Evolutionary conservation across 2,888 invertebrate genomes (phyloP), one percentile per base, ranked within the genome.

Genomic region (Vanessa cardui): DNA sequence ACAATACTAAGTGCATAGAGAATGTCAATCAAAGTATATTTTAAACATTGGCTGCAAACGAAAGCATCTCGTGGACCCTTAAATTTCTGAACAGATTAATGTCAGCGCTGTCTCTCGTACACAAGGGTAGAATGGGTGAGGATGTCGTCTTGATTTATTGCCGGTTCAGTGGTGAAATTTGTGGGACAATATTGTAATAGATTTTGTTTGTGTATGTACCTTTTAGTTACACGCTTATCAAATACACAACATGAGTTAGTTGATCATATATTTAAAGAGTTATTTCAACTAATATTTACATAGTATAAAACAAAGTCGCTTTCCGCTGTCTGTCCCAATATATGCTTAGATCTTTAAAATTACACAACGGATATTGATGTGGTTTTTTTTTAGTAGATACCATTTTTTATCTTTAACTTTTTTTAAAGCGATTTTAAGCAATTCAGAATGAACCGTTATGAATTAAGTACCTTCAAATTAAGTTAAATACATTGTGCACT

Each of bases 1-100:
- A 18, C 9, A 49, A 26, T 8, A 2, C 12, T 50, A 26, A 52
- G 26, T 31, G 52, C 52, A 54, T 16, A 7, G 16, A 50, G 5
- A 2, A 16, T 26, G 16, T 54, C 26, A 15, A 16, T 52, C 26
- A 7, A 54, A 15, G 16, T 31, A 54, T 21, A 26, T 50, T 21
- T 21, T 54, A 15, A 31, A 26, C 52, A 16, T 31, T 26, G 52
- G 26, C 31, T 54, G 31, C 52, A 54, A 56, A 56, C 33, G 33
- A 33, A 16, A 56, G 9, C 56, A 18, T 56, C 18, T 56, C 21
- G 50, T 31, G 58, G 45, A 47, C 62, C 50, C 59, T 56, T 83
- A 83, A 83, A 82, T 86, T 85, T 86, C 80, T 79, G 80, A 77
- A 79, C 79, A 84, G 86, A 88, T 87, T 85, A 86, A 86, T 87